Percentiles rank a stretch among this genome's conserved stretches.
Evolutionary conservation across 1,140 invertebrate species (phyloP).

Genomic region (Nephotettix cincticeps): DNA sequence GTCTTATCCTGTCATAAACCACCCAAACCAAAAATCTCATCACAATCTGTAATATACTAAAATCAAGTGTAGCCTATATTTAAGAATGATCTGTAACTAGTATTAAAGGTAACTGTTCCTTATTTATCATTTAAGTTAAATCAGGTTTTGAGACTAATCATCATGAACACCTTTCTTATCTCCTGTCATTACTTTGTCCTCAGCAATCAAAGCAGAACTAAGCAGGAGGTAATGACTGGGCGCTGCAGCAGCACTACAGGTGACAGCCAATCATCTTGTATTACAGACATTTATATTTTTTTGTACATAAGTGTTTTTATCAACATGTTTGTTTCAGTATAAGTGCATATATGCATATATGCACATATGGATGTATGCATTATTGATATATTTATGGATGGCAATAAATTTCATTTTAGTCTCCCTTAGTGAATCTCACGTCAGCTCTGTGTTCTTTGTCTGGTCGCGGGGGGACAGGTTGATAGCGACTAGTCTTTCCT

Average conservation of each 20-base stretch:
- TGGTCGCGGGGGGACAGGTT: not conserved
- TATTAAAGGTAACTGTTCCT: too few species aligned
- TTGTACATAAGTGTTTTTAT: constrained; percentile 10
- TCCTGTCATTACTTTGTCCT: not conserved
- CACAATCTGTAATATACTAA: too few species aligned
- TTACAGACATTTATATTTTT: not conserved
- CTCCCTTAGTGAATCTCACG: not conserved
- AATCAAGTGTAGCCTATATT: too few species aligned
- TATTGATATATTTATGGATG: not conserved
- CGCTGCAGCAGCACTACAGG: not conserved
- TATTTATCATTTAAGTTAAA: too few species aligned
- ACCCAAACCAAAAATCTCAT: too few species aligned
- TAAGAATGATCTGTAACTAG: too few species aligned
- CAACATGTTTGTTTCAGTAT: constrained; percentile 6
- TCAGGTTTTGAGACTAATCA: not conserved
- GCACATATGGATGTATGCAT: not conserved
- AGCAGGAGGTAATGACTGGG: constrained; percentile 26
- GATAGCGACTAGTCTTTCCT: not conserved
- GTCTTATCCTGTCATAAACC: too few species aligned
- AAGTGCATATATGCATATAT: not conserved
- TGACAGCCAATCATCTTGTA: not conserved
- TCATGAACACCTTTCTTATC: not conserved
- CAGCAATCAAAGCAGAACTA: constrained; percentile 25
- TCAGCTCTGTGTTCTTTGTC: too few species aligned
- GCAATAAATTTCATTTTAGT: not conserved